Evolutionary conservation across 1,140 invertebrate genomes (phyloP), one percentile per base, ranked within the genome.

Genomic region (Microplitis mediator): DNA sequence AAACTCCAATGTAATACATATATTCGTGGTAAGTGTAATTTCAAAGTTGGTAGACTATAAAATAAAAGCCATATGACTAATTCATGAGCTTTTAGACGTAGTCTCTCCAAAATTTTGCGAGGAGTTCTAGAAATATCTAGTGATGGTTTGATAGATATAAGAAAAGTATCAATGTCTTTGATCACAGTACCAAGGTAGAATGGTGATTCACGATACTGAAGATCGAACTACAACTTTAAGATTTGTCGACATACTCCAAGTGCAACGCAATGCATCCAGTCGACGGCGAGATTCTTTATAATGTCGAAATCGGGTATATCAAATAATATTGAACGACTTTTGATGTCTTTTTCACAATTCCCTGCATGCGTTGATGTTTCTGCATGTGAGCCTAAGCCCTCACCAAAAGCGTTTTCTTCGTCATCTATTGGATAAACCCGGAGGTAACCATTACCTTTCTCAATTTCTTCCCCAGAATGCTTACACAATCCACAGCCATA

Each of bases 41-140:
- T 76, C 3, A 81, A 60, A 14, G 63, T 74, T 8, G 75, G 67
- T 4, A 79, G 35, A 56, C 75, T 76, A 71, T 80, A 78, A 62
- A 65, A 79, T 16, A 82, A 62, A 0, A 81, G 67, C 69, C 75
- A 83, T 1, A 64, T 70, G 6, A 71, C 69, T 70, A 74, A 83
- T 67, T 83, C 81, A 63, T 82, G 77, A 35, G 80, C 80, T 73
- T 82, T 82, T 78, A 76, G 82, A 76, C 74, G 56, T 16, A 11
- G 63, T 13, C 78, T n/a, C 36, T 80, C 77, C 8, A 63, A 65
- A 34, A 81, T 74, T 52, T 35, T 58, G 62, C 79, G 32, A 14
- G 78, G 76, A 6, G 76, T 78, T 68, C 79, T 67, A 6, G 80
- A 76, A 34, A 82, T 58, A 36, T 78, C 69, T 16, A 61, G 61